phyloP scores from a whole-genome alignment of 2,888 invertebrate genomes.

The Microchrysa polita region DNA sequence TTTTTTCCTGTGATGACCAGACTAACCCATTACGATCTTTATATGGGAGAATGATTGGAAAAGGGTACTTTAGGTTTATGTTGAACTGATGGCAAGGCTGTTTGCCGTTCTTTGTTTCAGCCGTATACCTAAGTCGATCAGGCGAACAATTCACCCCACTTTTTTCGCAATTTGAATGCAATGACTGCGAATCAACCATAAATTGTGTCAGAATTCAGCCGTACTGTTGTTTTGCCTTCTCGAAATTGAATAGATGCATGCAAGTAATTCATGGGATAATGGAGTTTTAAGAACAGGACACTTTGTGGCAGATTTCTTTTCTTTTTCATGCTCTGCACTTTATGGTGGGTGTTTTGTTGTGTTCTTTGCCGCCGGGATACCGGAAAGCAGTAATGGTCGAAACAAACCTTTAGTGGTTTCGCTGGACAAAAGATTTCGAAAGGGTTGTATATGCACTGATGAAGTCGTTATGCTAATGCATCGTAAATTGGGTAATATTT shows the following conservation, averaged over 20 bases:
- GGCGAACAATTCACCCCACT: conserved; percentile 4
- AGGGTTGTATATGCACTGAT: conserved; percentile 15
- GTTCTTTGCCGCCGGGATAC: conserved; percentile 21
- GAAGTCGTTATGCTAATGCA: conserved; percentile 42
- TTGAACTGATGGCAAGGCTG: conserved; percentile 23
- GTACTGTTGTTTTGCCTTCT: neutral
- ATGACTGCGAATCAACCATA: conserved; percentile 14
- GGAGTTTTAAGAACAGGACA: conserved; percentile 34
- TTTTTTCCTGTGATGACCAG: conserved; percentile 37
- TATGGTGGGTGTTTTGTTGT: conserved; percentile 11
- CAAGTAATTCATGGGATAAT: conserved; percentile 36
- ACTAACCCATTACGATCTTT: conserved; percentile 39
- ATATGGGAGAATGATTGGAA: conserved; percentile 39
- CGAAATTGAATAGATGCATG: conserved; percentile 26
- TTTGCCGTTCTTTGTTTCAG: conserved; percentile 12
- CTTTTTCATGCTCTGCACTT: conserved; percentile 21
- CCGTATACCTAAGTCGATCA: too few species aligned
- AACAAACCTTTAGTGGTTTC: conserved; percentile 7
- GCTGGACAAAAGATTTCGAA: conserved; percentile 11
- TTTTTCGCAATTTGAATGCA: conserved; percentile 10
- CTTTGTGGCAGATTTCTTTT: conserved; percentile 23
- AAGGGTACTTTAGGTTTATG: conserved; percentile 11
- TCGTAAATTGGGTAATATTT: conserved; percentile 40
- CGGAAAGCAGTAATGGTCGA: neutral
- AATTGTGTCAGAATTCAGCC: neutral